These are phyloP conservation scores for Podilymbus podiceps DNA, from an alignment of 2,113 vertebrate genomes.

Conservation along the genomic window DNA sequence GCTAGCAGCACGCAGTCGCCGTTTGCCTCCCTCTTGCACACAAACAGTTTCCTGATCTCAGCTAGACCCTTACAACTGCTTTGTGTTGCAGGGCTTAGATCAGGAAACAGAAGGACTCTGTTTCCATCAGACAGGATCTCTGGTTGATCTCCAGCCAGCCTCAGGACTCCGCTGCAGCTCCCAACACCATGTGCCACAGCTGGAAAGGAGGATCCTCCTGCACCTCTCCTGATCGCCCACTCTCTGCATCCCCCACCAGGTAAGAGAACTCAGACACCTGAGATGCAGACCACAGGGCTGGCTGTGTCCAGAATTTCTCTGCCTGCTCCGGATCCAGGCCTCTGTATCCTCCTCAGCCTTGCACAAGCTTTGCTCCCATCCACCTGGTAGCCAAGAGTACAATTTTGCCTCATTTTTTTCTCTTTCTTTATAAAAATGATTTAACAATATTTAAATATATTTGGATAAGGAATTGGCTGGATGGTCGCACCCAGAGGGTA, in stretches of 20 bases:
- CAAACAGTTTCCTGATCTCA: constrained; percentile 36
- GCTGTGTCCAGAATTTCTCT: background rate
- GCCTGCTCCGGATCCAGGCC: background rate
- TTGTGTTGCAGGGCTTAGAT: background rate
- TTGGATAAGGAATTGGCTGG: too few relatives aligned
- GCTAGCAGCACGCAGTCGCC: background rate
- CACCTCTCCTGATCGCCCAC: background rate
- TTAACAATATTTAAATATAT: background rate
- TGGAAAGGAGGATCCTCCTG: background rate
- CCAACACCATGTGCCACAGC: accelerated
- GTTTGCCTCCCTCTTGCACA: background rate
- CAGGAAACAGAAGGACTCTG: constrained; percentile 33
- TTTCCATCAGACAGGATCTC: constrained; percentile 40
- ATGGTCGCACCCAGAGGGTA: too few relatives aligned
- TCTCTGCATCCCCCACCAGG: accelerated
- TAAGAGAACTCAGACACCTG: background rate
- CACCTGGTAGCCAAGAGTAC: background rate
- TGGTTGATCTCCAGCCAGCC: constrained; percentile 11
- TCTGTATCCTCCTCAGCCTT: background rate
- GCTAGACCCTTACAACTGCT: constrained; percentile 32
- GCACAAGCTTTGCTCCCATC: background rate
- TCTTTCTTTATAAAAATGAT: background rate
- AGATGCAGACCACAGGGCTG: accelerated
- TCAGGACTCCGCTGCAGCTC: accelerated
- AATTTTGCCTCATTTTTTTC: background rate